Evolutionary conservation across 2,113 vertebrate species (phyloP).

Genomic region (Tachycineta bicolor): DNA sequence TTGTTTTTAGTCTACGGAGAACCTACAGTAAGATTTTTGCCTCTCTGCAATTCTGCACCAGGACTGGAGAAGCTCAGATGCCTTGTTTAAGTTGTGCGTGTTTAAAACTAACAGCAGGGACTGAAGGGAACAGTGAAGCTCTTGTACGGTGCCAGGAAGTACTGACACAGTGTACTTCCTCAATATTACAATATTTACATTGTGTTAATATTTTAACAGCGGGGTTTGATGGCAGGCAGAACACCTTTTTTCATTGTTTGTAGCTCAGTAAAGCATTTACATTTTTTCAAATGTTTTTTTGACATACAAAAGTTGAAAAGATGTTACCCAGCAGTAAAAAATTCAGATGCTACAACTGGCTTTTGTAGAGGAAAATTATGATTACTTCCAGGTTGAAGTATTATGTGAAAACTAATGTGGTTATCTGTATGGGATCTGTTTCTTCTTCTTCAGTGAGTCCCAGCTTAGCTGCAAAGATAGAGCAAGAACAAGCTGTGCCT

Average conservation of each 20-base stretch:
- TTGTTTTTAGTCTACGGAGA: neutral
- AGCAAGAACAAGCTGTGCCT: neutral
- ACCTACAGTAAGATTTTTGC: conserved; percentile 11
- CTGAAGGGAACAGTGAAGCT: conserved; percentile 61
- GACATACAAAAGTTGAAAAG: neutral
- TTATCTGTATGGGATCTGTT: neutral
- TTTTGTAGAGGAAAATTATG: neutral
- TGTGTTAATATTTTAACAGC: conserved; percentile 67
- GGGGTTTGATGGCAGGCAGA: conserved; percentile 37
- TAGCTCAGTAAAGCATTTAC: conserved; percentile 1
- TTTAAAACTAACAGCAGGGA: conserved; percentile 62
- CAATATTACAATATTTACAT: conserved; percentile 69
- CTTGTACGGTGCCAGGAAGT: conserved; percentile 60
- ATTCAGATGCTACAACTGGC: neutral
- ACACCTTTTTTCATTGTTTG: conserved; percentile 58
- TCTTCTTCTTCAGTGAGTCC: neutral
- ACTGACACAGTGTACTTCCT: conserved; percentile 70
- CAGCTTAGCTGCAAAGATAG: neutral
- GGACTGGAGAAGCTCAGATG: conserved; percentile 61
- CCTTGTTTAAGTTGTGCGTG: conserved; percentile 53
- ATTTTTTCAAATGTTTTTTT: conserved; percentile 14
- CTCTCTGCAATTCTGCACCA: neutral
- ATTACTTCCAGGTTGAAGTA: conserved; percentile 29
- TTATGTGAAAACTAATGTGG: neutral
- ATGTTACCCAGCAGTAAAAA: neutral